A percentile compares a stretch with the other conserved stretches of the same genome.
These are phyloP conservation scores for Petrocephalus sullivani DNA, from an alignment of 2,797 vertebrate species.

Conservation along the genomic window DNA sequence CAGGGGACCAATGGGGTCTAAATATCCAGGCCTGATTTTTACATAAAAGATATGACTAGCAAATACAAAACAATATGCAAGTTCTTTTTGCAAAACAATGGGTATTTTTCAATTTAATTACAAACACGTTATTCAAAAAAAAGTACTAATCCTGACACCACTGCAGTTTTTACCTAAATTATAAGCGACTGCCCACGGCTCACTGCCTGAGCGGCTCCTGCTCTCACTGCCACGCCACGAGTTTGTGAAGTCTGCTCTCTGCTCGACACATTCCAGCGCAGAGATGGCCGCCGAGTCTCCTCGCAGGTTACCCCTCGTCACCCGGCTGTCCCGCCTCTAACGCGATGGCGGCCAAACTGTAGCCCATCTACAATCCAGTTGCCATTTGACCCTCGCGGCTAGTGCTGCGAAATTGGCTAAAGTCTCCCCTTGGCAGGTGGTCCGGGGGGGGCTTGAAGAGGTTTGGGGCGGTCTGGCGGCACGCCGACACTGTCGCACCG, in stretches of 20 bases:
- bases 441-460: background rate
- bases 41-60: background rate
- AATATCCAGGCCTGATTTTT: background rate
- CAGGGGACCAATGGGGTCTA: background rate
- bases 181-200: constrained; percentile 2
- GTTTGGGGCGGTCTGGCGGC: background rate
- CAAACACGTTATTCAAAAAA: background rate
- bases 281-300: constrained; percentile 12
- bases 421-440: background rate
- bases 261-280: constrained; percentile 43
- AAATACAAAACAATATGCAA: background rate
- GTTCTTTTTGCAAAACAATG: background rate
- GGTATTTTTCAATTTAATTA: background rate
- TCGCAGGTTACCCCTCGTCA: background rate
- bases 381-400: background rate
- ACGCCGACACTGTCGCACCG: background rate
- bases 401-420: background rate
- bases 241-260: constrained; percentile 34
- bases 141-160: background rate
- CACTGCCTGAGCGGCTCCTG: constrained; percentile 40
- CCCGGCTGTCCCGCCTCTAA: constrained; percentile 5
- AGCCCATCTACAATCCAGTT: constrained; percentile 17
- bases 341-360: constrained; percentile 21
- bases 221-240: constrained; percentile 49
- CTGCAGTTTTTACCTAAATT: constrained; percentile 4